Evolutionary conservation across 2,797 vertebrate species (phyloP).

Genomic region (Smutsia gigantea): DNA sequence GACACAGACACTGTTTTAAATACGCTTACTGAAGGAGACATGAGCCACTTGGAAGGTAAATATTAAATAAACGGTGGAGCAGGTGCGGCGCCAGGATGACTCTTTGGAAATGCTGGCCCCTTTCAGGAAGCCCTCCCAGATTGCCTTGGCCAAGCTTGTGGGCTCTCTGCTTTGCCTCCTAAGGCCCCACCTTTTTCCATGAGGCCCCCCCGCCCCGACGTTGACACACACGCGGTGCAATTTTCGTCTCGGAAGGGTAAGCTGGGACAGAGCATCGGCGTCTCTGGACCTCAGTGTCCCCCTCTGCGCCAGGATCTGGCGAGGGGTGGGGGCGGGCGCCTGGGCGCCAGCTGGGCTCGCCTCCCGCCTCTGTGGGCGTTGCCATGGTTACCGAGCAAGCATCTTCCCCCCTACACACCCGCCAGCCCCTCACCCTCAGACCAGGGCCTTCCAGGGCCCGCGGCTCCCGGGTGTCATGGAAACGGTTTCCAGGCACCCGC

Average conservation of each 20-base stretch:
- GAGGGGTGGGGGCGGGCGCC: not conserved
- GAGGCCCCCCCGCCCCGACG: no score
- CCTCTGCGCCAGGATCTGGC: not conserved
- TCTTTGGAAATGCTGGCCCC: not conserved
- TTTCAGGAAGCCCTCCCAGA: slow-evolving; percentile 20
- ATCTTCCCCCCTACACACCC: not conserved
- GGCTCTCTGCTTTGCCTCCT: not conserved
- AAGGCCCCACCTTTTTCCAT: not conserved
- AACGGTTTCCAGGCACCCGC: slow-evolving; percentile 67
- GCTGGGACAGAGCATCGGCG: not conserved
- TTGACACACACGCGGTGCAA: not conserved
- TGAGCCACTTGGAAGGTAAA: not conserved
- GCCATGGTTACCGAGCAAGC: slow-evolving; percentile 55
- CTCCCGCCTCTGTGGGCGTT: slow-evolving; percentile 3
- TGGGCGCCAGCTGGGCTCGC: slow-evolving; percentile 25
- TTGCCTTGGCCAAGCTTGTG: not conserved
- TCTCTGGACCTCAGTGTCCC: not conserved
- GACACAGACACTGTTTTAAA: not conserved
- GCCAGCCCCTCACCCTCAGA: slow-evolving; percentile 56
- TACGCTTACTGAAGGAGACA: not conserved
- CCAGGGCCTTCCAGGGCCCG: slow-evolving; percentile 62
- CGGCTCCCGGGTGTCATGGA: slow-evolving; percentile 64
- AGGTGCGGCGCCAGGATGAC: not conserved
- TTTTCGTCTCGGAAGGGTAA: not conserved
- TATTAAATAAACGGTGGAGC: not conserved